Evolutionary conservation across 2,797 vertebrate species (phyloP).

Genomic region (Aplochiton taeniatus): DNA sequence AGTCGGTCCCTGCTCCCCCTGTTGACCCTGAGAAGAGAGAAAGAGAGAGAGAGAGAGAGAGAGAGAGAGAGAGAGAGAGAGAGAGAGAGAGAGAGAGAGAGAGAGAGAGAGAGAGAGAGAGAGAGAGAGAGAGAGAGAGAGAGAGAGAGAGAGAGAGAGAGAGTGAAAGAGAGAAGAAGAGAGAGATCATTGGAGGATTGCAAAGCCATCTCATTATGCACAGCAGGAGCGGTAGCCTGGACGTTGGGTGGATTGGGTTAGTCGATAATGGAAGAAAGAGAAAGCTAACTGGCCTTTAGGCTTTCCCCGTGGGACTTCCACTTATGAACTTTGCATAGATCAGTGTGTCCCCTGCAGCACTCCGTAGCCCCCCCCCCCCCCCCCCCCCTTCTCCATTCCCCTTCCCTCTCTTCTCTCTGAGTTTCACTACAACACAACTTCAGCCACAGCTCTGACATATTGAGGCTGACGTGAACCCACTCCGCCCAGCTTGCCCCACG

Average conservation of each 20-base stretch:
- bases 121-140: neutral
- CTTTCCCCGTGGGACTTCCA: conserved; percentile 10
- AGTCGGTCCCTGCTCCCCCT: conserved; percentile 83
- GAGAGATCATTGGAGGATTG: neutral
- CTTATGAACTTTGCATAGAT: conserved; percentile 12
- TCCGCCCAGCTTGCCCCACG: neutral
- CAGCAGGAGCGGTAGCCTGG: too few species aligned
- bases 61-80: conserved; percentile 34
- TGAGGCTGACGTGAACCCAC: neutral
- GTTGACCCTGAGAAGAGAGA: conserved; percentile 82
- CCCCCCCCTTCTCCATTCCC: too few species aligned
- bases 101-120: neutral
- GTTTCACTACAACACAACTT: neutral
- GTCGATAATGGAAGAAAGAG: conserved; percentile 43
- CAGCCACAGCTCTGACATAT: conserved; percentile 6
- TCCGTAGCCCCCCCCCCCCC: too few species aligned
- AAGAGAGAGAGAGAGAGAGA: conserved; percentile 31
- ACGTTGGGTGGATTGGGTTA: conserved; percentile 32
- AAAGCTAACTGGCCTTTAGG: conserved; percentile 32
- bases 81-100: conserved; percentile 23
- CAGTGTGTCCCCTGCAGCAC: conserved; percentile 10
- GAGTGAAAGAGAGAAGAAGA: neutral
- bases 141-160: neutral
- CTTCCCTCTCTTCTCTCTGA: too few species aligned
- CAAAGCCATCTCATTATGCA: too few species aligned